A percentile compares a stretch with the other conserved stretches of the same genome.
Evolutionary conservation across 2,113 vertebrate species (phyloP).

Genomic region (Bagarius yarrelli): DNA sequence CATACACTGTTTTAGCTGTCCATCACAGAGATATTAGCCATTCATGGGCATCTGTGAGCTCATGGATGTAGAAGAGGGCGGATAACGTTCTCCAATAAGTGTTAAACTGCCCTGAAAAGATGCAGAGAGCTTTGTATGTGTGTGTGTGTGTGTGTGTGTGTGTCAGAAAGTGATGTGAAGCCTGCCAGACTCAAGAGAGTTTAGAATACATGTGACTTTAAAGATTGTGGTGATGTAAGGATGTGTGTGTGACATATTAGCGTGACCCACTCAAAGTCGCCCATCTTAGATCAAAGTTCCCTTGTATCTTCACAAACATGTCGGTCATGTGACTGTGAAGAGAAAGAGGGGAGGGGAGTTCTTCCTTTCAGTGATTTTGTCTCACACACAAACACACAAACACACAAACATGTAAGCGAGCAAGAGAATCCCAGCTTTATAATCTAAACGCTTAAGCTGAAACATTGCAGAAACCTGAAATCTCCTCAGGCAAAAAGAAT

Average conservation of each 20-base stretch:
- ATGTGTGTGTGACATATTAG: neutral
- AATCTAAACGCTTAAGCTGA: constrained; percentile 34
- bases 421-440: constrained; percentile 15
- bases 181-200: constrained; percentile 30
- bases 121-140: neutral
- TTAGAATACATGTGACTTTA: constrained; percentile 39
- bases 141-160: constrained; percentile 4
- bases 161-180: constrained; percentile 5
- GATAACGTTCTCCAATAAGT: neutral
- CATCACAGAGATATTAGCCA: neutral
- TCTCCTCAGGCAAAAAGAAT: constrained; percentile 43
- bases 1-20: neutral
- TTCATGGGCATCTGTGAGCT: too few relatives aligned
- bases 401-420: constrained; percentile 25
- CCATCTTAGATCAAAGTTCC: constrained; percentile 1
- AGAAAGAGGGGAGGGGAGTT: constrained; percentile 12
- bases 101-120: neutral
- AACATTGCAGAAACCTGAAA: constrained; percentile 54
- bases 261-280: too few relatives aligned
- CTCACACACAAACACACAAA: constrained; percentile 11
- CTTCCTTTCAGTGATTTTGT: constrained; percentile 20
- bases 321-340: constrained; percentile 10
- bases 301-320: constrained; percentile 7
- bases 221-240: constrained; percentile 43
- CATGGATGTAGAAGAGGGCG: neutral